phyloP scores from a whole-genome alignment of 2,113 vertebrate species.

The Oceanodroma tethys region DNA sequence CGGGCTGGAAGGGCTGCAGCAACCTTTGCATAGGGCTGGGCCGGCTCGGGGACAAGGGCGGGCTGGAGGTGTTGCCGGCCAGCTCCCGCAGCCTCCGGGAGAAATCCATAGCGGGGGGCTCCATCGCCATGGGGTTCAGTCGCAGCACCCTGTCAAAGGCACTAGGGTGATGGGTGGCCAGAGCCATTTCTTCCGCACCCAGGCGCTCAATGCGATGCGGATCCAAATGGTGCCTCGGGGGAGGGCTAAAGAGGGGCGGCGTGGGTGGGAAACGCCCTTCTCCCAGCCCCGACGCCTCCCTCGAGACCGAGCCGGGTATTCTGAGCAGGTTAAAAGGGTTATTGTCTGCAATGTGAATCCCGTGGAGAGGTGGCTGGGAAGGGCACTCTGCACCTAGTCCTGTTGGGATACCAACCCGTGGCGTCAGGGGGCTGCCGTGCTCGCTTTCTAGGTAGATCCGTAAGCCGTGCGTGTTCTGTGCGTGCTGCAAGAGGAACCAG shows the following conservation, averaged over 20 bases:
- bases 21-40: slow-evolving; percentile 99
- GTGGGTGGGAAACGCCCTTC: slow-evolving; percentile 95
- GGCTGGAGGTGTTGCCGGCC: slow-evolving; percentile 97
- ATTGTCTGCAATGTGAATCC: slow-evolving; percentile 98
- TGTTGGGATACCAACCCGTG: slow-evolving; percentile 94
- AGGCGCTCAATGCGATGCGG: slow-evolving; percentile 94
- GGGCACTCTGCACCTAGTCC: slow-evolving; percentile 94
- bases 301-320: slow-evolving; percentile 94
- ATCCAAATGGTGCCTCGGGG: slow-evolving; percentile 97
- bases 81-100: slow-evolving; percentile 97
- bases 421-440: slow-evolving; percentile 96
- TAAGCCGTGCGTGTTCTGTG: slow-evolving; percentile 99
- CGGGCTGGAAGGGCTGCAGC: slow-evolving; percentile 97
- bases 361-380: slow-evolving; percentile 96
- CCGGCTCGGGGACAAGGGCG: slow-evolving; percentile 93
- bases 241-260: slow-evolving; percentile 97
- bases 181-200: slow-evolving; percentile 97
- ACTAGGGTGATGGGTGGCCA: slow-evolving; percentile 99
- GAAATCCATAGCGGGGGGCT: slow-evolving; percentile 99
- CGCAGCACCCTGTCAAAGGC: slow-evolving; percentile 99
- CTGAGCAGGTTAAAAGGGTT: slow-evolving; percentile 99
- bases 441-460: slow-evolving; percentile 99
- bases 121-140: slow-evolving; percentile 98
- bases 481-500: slow-evolving; percentile 99
- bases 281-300: slow-evolving; percentile 87